Percentiles rank a stretch among this genome's conserved stretches.
Evolutionary conservation across 1,140 invertebrate genomes (phyloP).

Genomic region (Alviniconcha marisindica): DNA sequence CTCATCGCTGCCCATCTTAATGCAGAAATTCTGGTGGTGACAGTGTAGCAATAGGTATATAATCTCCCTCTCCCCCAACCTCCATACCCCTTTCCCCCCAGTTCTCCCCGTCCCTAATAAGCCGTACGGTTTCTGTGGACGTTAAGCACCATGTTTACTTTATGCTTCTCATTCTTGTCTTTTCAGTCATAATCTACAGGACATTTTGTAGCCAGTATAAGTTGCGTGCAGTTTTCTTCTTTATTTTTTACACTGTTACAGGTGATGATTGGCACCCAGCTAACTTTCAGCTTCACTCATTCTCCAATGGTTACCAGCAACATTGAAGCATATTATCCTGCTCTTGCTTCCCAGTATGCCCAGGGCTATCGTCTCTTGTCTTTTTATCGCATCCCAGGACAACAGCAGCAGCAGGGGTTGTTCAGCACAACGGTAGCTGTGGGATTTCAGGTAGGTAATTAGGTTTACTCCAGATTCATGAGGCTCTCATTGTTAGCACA

Average conservation of each 20-base stretch:
- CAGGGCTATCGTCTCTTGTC: conserved; percentile 47
- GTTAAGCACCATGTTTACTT: not conserved
- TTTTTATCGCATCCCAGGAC: conserved; percentile 52
- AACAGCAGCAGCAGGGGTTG: not conserved
- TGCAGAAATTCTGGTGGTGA: too few species aligned
- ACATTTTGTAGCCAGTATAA: not conserved
- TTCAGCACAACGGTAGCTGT: conserved; percentile 4
- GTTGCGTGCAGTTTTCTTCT: not conserved
- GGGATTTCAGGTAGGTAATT: conserved; percentile 11
- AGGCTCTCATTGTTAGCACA: not conserved
- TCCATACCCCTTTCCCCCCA: too few species aligned
- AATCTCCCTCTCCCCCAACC: too few species aligned
- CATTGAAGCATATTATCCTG: conserved; percentile 53
- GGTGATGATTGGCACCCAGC: conserved; percentile 38
- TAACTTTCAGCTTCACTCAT: conserved; percentile 21
- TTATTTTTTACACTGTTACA: not conserved
- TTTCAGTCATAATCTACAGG: not conserved
- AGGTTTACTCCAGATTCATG: not conserved
- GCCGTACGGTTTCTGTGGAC: not conserved
- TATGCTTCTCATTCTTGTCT: not conserved
- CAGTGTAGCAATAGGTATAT: too few species aligned
- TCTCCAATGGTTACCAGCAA: conserved; percentile 46
- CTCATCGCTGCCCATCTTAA: too few species aligned
- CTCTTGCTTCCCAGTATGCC: conserved; percentile 41
- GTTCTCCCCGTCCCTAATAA: too few species aligned